Percentiles rank a stretch among this genome's conserved stretches.
These are phyloP conservation scores for Triops longicaudatus DNA, from an alignment of 1,140 invertebrate genomes.

Conservation along the genomic window DNA sequence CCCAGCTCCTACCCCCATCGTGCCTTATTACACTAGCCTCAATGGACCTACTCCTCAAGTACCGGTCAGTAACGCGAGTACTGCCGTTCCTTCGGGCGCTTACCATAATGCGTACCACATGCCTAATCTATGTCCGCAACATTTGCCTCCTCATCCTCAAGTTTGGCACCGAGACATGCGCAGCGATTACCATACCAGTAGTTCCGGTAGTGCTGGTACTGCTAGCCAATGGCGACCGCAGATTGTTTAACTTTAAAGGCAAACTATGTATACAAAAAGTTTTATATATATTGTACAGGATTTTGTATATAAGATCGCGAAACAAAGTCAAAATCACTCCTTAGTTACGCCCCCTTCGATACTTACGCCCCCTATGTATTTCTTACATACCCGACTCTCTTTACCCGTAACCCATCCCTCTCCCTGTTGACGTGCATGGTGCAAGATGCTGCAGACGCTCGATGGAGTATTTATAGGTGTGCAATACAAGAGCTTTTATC, in stretches of 20 bases:
- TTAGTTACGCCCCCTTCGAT: not conserved
- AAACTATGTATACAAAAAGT: not conserved
- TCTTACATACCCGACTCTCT: not conserved
- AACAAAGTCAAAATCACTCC: not conserved
- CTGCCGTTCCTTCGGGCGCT: not conserved
- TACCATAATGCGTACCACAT: not conserved
- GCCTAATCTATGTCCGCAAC: not conserved
- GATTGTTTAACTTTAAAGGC: not conserved
- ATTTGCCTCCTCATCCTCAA: not conserved
- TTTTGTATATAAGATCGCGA: not conserved
- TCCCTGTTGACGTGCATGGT: not conserved
- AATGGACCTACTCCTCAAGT: not conserved
- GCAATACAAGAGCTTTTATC: constrained; percentile 15
- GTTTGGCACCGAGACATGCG: constrained; percentile 1
- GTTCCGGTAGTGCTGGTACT: not conserved
- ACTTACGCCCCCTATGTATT: not conserved
- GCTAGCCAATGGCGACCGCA: not conserved
- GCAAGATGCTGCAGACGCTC: not conserved
- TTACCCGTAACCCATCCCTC: not conserved
- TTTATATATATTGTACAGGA: constrained; percentile 12
- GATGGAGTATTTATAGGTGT: constrained; percentile 3
- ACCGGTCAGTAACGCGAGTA: not conserved
- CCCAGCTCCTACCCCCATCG: not conserved
- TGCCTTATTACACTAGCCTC: not conserved
- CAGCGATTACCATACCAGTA: not conserved